Conservation (phyloP, 2,888 invertebrate species). For the Catocala sponsa region DNA sequence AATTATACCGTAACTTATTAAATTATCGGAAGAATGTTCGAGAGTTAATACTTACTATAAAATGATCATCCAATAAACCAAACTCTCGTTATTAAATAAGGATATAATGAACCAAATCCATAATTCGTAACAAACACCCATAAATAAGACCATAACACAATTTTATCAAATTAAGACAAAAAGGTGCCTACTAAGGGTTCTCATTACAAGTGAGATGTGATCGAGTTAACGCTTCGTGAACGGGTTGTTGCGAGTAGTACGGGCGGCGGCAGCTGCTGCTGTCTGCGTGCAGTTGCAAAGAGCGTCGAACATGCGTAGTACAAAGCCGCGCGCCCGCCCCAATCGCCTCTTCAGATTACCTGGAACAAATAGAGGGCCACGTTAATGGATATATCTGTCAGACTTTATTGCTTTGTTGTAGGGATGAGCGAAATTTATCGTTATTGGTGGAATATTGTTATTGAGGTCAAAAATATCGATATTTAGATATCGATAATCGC, state of each 20-base stretch:
- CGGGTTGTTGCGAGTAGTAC: slow-evolving; percentile 79
- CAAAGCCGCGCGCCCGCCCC: slow-evolving; percentile 89
- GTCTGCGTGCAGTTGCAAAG: slow-evolving; percentile 90
- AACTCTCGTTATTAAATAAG: neutral
- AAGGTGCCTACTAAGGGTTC: slow-evolving; percentile 22
- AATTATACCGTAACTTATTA: too few relatives aligned
- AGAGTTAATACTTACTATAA: too few relatives aligned
- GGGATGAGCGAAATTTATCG: too few relatives aligned
- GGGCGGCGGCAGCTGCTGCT: slow-evolving; percentile 85
- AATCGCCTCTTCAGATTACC: slow-evolving; percentile 88
- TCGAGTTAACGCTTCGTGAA: slow-evolving; percentile 78
- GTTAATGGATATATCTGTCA: slow-evolving; percentile 21
- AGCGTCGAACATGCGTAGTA: slow-evolving; percentile 89
- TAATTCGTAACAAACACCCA: slow-evolving; percentile 25
- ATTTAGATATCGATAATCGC: too few relatives aligned
- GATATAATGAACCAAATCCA: neutral
- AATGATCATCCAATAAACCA: neutral
- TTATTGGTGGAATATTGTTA: too few relatives aligned
- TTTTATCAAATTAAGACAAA: slow-evolving; percentile 16
- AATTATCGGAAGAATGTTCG: too few relatives aligned
- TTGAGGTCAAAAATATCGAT: too few relatives aligned
- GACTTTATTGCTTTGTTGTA: slow-evolving; percentile 6
- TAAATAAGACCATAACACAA: neutral
- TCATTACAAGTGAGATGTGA: slow-evolving; percentile 52
- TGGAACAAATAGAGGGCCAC: slow-evolving; percentile 61